These are phyloP conservation scores for Odontamblyopus lacepedii DNA, from an alignment of 2,797 vertebrate species.

Conservation along the genomic window DNA sequence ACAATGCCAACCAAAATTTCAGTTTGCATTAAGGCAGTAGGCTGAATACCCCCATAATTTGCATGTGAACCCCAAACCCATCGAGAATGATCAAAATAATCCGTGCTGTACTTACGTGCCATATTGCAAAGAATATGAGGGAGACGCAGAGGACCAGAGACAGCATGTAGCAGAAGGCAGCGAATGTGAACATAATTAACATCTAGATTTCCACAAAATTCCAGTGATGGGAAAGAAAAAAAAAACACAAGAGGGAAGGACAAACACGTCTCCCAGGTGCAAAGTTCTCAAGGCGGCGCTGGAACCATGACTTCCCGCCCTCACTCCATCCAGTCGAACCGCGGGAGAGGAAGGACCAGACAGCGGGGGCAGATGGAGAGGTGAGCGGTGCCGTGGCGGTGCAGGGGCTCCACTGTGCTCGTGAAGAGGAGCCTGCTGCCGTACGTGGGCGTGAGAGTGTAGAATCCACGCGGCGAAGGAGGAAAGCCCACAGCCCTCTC, in stretches of 20 bases:
- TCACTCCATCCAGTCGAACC: slow-evolving; percentile 43
- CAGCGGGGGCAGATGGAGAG: slow-evolving; percentile 1
- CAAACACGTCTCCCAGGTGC: background rate
- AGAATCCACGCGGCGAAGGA: slow-evolving; percentile 52
- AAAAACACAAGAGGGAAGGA: background rate
- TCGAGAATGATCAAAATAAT: background rate
- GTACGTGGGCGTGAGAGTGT: background rate
- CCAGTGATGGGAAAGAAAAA: slow-evolving; percentile 29
- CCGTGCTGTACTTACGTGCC: slow-evolving; percentile 78
- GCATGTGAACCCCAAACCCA: background rate
- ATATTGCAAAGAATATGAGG: slow-evolving; percentile 84
- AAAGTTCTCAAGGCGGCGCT: slow-evolving; percentile 61
- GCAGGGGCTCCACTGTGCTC: background rate
- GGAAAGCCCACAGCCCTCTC: slow-evolving; percentile 16
- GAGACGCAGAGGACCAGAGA: slow-evolving; percentile 83
- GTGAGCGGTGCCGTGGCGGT: background rate
- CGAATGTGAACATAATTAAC: slow-evolving; percentile 83
- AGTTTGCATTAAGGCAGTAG: background rate
- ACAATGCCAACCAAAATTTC: background rate
- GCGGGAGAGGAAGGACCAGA: background rate
- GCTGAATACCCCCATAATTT: background rate
- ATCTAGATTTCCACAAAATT: slow-evolving; percentile 56
- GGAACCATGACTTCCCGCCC: slow-evolving; percentile 58
- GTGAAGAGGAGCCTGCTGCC: background rate
- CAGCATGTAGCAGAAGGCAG: slow-evolving; percentile 86